Evolutionary conservation across 1,140 invertebrate genomes (phyloP).

Genomic region (Leucophenga varia): DNA sequence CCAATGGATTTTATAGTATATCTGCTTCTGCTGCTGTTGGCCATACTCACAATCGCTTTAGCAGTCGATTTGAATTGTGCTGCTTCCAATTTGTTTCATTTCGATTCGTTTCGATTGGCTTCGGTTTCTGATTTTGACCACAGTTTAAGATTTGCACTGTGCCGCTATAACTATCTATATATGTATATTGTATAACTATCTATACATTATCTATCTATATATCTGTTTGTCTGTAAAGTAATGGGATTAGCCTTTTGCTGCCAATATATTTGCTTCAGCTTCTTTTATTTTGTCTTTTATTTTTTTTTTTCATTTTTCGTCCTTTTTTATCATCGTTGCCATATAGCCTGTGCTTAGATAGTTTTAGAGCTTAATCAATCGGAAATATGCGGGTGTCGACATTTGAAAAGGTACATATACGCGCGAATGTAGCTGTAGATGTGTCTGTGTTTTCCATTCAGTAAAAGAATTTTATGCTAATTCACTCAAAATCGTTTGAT

Average conservation of each 20-base stretch:
- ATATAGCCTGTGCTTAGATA: too few relatives aligned
- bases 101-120: slow-evolving; percentile 7
- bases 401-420: too few relatives aligned
- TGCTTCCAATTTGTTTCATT: slow-evolving; percentile 13
- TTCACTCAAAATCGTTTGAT: too few relatives aligned
- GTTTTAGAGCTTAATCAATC: slow-evolving; percentile 28
- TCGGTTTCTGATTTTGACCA: slow-evolving; percentile 4
- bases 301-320: slow-evolving; percentile 7
- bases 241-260: slow-evolving; percentile 11
- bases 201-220: neutral
- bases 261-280: too few relatives aligned
- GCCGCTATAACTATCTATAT: slow-evolving; percentile 2
- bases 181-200: neutral
- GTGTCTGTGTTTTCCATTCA: too few relatives aligned
- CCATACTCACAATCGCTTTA: slow-evolving; percentile 2
- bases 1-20: too few relatives aligned
- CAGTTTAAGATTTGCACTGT: neutral
- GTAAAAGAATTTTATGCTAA: too few relatives aligned
- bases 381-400: slow-evolving; percentile 24
- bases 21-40: neutral
- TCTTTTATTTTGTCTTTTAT: slow-evolving; percentile 9
- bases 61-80: slow-evolving; percentile 23
- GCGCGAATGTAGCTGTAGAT: too few relatives aligned
- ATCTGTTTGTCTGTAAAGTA: slow-evolving; percentile 3
- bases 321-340: too few relatives aligned